Percentiles rank a stretch among this genome's conserved stretches.
Conservation (phyloP, 2,797 vertebrate species). For the Chromobotia macracanthus region DNA sequence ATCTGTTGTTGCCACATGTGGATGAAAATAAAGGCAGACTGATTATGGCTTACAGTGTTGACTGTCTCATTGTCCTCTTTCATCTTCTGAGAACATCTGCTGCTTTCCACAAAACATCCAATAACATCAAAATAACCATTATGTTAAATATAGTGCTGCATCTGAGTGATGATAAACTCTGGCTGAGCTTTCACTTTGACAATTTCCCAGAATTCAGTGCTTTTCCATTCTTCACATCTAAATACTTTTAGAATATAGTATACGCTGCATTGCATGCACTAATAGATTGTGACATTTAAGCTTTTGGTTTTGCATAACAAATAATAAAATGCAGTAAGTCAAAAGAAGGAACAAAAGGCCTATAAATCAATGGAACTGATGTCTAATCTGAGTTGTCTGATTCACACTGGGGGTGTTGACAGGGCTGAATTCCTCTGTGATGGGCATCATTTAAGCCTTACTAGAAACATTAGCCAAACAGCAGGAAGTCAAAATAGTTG, state of each 20-base stretch:
- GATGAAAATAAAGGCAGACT: neutral
- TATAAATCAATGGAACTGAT: conserved; percentile 38
- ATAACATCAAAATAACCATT: neutral
- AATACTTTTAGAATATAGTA: neutral
- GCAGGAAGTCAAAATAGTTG: conserved; percentile 37
- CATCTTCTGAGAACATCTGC: conserved; percentile 1
- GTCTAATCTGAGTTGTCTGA: conserved; percentile 49
- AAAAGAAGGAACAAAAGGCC: conserved; percentile 27
- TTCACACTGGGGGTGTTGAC: conserved; percentile 43
- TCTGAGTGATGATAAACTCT: neutral
- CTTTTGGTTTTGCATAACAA: neutral
- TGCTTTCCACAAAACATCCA: neutral
- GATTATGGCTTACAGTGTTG: neutral
- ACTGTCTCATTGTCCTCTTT: neutral
- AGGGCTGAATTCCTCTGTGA: conserved; percentile 39
- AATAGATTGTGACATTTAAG: neutral
- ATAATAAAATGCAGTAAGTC: conserved; percentile 36
- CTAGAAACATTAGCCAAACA: conserved; percentile 44
- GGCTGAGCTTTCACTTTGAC: neutral
- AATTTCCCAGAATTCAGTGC: neutral
- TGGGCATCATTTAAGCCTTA: conserved; percentile 44
- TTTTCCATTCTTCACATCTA: neutral
- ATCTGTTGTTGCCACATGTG: neutral
- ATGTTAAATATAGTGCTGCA: neutral
- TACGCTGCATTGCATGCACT: neutral